Evolutionary conservation across 2,888 invertebrate species (phyloP), one percentile per base, ranked within the genome.

Genomic region (Carterocephalus palaemon): DNA sequence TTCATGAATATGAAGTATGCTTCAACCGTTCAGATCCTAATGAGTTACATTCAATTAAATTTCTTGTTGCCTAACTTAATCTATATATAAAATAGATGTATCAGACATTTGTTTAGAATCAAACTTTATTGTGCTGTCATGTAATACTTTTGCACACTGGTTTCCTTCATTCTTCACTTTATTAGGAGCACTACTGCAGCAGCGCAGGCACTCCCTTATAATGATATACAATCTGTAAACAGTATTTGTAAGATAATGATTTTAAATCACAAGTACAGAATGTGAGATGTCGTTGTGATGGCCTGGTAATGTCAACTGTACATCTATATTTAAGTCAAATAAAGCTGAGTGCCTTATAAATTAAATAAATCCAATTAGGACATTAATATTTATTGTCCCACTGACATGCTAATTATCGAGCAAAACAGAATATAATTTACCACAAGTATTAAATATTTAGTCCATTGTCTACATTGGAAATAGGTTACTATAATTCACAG

Each of bases 271-370:
- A 41, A 33, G 33, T 17, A 7, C 16, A 23, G 10, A 31, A 23
- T 12, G 39, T 39, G 39, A 39, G 29, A 29, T 19, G 9, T 17
- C 26, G 22, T 34, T 34, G 34, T 23, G n/a, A 28, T 24, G 15
- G n/a, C n/a, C n/a, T n/a, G n/a, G n/a, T n/a, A n/a, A n/a, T n/a
- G n/a, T n/a, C 23, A 36, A 36, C 8, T 36, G 4, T 29, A 7
- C 9, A 31, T 13, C 36, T 16, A 24, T 22, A 22, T 22, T 29
- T 15, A 29, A 31, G 26, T 29, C 22, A 31, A 20, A 9, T 41
- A 33, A 36, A 42, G 28, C 26, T 10, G 37, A 26, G 41, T 42
- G 42, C 42, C 42, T 42, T 42, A 42, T 22, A 28, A 42, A 42
- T 34, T 22, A 28, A 42, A 24, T 8, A 28, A 36, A 22, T 26